Evolutionary conservation across 2,888 invertebrate genomes (phyloP).

Genomic region (Machimus rusticus): DNA sequence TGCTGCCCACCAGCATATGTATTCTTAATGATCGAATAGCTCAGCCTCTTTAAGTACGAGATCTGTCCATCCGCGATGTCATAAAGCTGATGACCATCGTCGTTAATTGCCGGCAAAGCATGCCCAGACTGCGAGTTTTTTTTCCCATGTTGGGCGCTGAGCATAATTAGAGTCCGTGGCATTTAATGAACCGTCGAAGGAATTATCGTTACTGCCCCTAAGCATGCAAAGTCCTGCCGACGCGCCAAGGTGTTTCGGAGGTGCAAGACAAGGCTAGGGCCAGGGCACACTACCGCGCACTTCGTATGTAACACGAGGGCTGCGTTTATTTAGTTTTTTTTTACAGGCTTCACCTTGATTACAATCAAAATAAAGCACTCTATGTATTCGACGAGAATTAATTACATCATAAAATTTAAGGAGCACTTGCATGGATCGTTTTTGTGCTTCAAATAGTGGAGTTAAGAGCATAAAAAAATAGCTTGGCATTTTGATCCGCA

Average conservation of each 20-base stretch:
- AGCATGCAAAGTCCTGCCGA: not conserved
- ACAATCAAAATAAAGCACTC: not conserved
- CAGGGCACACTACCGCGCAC: not conserved
- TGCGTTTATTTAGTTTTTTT: not conserved
- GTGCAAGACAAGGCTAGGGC: not conserved
- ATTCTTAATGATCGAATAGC: not conserved
- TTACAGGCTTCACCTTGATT: not conserved
- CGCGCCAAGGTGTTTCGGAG: not conserved
- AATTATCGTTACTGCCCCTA: slow-evolving; percentile 11
- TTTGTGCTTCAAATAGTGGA: not conserved
- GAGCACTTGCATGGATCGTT: not conserved
- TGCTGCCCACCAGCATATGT: not conserved
- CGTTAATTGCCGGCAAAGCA: not conserved
- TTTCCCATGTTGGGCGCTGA: not conserved
- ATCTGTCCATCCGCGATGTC: not conserved
- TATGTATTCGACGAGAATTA: not conserved
- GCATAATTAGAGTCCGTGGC: slow-evolving; percentile 21
- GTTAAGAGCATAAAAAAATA: not conserved
- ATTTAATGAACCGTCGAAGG: slow-evolving; percentile 22
- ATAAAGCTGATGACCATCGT: not conserved
- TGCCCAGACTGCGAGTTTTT: not conserved
- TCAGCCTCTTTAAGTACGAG: not conserved
- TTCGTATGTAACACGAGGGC: not conserved
- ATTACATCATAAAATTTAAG: not conserved
- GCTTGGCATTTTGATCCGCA: not conserved